Conservation (phyloP, 2,113 vertebrate species). For the Lepisosteus osseus region DNA sequence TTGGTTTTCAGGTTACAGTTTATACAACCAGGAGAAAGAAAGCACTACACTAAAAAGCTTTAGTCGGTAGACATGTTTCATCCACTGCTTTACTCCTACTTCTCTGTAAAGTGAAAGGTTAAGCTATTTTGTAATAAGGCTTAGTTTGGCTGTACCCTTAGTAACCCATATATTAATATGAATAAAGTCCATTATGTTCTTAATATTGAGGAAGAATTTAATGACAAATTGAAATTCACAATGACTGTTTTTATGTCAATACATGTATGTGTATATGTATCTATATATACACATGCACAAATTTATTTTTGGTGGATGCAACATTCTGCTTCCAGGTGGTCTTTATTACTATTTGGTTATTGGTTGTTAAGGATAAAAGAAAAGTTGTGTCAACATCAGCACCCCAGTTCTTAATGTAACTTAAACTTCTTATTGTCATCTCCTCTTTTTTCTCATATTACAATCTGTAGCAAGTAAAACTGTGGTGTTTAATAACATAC, state of each 20-base stretch:
- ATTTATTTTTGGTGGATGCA: conserved; percentile 15
- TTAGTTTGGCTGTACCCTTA: conserved; percentile 34
- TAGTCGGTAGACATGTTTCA: conserved; percentile 13
- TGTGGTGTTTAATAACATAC: conserved; percentile 49
- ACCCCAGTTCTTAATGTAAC: conserved; percentile 16
- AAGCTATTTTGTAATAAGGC: conserved; percentile 4
- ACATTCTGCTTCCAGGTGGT: conserved; percentile 16
- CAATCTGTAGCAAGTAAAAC: conserved; percentile 26
- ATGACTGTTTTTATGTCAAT: not conserved
- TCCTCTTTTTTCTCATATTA: conserved; percentile 18
- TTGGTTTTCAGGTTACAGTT: not conserved
- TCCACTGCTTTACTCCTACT: conserved; percentile 16
- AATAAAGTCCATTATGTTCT: conserved; percentile 7
- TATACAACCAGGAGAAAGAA: not conserved
- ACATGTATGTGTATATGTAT: not conserved
- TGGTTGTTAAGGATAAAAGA: conserved; percentile 41
- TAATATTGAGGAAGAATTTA: not conserved
- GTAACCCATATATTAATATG: not conserved
- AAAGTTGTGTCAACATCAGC: conserved; percentile 11
- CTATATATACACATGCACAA: not conserved
- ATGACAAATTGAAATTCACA: conserved; percentile 3
- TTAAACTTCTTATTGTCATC: conserved; percentile 10
- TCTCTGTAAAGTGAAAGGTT: conserved; percentile 4
- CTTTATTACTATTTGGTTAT: conserved; percentile 32
- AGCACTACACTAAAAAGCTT: not conserved